These are phyloP conservation scores for Apoda limacodes DNA, from an alignment of 2,888 invertebrate species.

Conservation along the genomic window DNA sequence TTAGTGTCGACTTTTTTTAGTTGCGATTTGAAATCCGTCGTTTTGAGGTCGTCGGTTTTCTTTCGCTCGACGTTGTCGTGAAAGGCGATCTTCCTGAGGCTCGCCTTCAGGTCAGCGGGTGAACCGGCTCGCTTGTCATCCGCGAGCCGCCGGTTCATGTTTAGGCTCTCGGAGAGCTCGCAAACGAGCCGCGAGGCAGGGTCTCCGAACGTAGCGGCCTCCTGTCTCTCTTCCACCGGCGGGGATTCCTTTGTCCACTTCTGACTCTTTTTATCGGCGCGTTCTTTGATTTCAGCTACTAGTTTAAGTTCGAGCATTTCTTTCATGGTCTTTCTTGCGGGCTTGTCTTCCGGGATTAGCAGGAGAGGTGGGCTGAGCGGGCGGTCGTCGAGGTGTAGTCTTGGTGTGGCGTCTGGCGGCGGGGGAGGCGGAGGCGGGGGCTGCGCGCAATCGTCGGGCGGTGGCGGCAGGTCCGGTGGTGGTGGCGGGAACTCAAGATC, in stretches of 20 bases:
- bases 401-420: slow-evolving; percentile 73
- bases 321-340: slow-evolving; percentile 72
- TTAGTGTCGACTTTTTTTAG: slow-evolving; percentile 81
- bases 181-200: slow-evolving; percentile 85
- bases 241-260: slow-evolving; percentile 63
- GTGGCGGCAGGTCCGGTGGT: slow-evolving; percentile 83
- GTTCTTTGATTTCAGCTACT: slow-evolving; percentile 86
- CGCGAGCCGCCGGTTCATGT: slow-evolving; percentile 69
- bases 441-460: slow-evolving; percentile 74
- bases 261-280: slow-evolving; percentile 75
- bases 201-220: slow-evolving; percentile 66
- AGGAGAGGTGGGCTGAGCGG: slow-evolving; percentile 66
- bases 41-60: slow-evolving; percentile 33
- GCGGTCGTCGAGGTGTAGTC: slow-evolving; percentile 66
- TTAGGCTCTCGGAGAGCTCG: slow-evolving; percentile 87
- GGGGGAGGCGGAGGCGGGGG: slow-evolving; percentile 55
- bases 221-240: slow-evolving; percentile 31
- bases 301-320: slow-evolving; percentile 85
- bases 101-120: slow-evolving; percentile 61
- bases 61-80: slow-evolving; percentile 29
- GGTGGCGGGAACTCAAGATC: slow-evolving; percentile 92
- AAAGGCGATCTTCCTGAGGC: slow-evolving; percentile 52
- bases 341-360: slow-evolving; percentile 35
- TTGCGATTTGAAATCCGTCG: slow-evolving; percentile 73
- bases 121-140: slow-evolving; percentile 36